phyloP scores from a whole-genome alignment of 2,888 invertebrate species.

The Dorcus hopei region DNA sequence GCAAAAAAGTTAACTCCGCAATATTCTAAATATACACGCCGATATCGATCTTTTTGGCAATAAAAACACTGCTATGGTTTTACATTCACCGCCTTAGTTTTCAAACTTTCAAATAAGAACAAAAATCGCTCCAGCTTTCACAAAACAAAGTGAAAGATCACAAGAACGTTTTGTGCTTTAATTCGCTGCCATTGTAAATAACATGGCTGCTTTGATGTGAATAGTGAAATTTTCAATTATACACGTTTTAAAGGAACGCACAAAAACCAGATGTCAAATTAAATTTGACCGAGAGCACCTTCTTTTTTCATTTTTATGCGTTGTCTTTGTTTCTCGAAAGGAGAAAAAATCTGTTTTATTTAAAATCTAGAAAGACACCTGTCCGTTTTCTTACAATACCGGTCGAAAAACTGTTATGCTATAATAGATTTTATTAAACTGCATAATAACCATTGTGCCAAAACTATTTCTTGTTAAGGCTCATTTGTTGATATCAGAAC shows the following conservation, averaged over 20 bases:
- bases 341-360: no score
- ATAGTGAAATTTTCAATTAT: constrained; percentile 2
- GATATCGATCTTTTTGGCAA: constrained; percentile 27
- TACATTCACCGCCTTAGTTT: constrained; percentile 24
- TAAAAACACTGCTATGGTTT: constrained; percentile 27
- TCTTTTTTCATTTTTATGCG: background rate
- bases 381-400: no score
- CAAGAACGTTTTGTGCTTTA: constrained; percentile 3
- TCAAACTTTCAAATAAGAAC: constrained; percentile 26
- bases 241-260: background rate
- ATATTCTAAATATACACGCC: constrained; percentile 9
- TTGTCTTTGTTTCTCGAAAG: no score
- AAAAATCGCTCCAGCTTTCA: constrained; percentile 27
- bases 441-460: no score
- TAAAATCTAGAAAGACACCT: no score
- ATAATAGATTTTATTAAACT: no score
- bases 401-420: no score
- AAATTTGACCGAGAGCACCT: background rate
- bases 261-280: background rate
- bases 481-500: no score
- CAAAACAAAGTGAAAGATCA: constrained; percentile 30
- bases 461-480: no score
- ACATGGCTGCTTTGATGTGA: background rate
- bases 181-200: background rate
- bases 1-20: constrained; percentile 11